Evolutionary conservation across 2,113 vertebrate species (phyloP), one percentile per base, ranked within the genome.

Genomic region (Pithys albifrons): DNA sequence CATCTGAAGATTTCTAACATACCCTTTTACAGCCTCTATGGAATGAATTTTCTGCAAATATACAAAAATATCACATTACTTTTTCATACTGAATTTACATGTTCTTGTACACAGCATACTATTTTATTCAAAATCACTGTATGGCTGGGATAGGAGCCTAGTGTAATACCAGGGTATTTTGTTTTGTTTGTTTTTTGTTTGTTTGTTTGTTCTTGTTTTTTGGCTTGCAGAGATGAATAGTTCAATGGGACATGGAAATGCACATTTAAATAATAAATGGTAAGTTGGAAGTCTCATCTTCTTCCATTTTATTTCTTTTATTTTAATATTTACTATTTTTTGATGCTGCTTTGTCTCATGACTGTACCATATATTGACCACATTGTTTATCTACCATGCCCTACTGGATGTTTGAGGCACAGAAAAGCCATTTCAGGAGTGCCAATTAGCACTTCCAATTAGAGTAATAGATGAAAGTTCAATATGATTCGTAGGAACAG

Each of bases 221-320:
- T 31, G 7, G 1, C 13, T 14, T 6, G 4, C 7, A 3, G 25
- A 1, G 8, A 64, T 59, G 0, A 48, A 46, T 51, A 31, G 2
- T 37, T 75, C 6, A 14, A 4, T 59, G 7, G 5, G 15, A 76
- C 7, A 16, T 48, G 17, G 55, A 79, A 80, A 64, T 61, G 3
- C 35, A 65, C 5, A 24, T 46, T 52, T 52, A 51, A 43, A 85
- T 24, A 57, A 29, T 55, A 23, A 22, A 12, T 1, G 1, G 65
- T 14, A 64, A 37, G 10, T 35, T 65, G 7, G 69, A 19, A 54
- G 9, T 55, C 65, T 87, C 9, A 31, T 37, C 5, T 2, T 79
- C 18, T 37, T 74, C 19, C 0, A 0, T 59, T 84, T 70, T 45
- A 6, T 52, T 49, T 16, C 2, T 27, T 27, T 29, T 23, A 25